Conservation (phyloP, 2,888 invertebrate species). For the Agrilus cyanescens region DNA sequence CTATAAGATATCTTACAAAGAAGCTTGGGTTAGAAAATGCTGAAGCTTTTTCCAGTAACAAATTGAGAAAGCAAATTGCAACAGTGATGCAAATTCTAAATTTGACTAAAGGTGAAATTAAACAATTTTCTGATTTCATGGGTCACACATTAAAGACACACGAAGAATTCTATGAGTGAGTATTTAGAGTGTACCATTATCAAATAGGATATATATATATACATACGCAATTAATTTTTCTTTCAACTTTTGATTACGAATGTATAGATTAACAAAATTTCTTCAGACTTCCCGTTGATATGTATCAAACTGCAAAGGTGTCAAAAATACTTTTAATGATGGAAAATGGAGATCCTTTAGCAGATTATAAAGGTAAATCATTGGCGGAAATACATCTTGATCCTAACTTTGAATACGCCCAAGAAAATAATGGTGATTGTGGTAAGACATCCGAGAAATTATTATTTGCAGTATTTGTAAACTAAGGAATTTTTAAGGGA, state of each 20-base stretch:
- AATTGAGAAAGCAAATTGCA: constrained; percentile 7
- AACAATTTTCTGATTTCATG: constrained; percentile 9
- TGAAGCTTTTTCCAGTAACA: constrained; percentile 6
- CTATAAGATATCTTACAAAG: constrained; percentile 8
- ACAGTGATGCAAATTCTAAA: constrained; percentile 8
- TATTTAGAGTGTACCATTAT: background rate
- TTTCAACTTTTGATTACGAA: background rate
- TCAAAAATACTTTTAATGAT: constrained; percentile 17
- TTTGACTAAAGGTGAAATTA: constrained; percentile 6
- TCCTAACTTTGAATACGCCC: constrained; percentile 9
- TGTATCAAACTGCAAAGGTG: constrained; percentile 19
- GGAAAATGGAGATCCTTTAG: constrained; percentile 15
- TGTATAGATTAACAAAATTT: constrained; percentile 1
- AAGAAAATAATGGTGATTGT: constrained; percentile 6
- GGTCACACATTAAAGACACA: constrained; percentile 11
- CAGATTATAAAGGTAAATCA: constrained; percentile 13
- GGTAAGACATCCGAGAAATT: no score
- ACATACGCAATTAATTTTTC: no score
- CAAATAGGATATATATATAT: background rate
- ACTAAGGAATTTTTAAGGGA: no score
- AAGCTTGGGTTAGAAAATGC: constrained; percentile 7
- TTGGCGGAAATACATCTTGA: constrained; percentile 11
- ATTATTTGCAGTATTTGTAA: no score
- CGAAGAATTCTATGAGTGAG: constrained; percentile 14
- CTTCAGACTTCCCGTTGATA: constrained; percentile 17